These are phyloP conservation scores for Arrhopalites spinosus DNA, from an alignment of 2,888 invertebrate genomes.

Conservation along the genomic window DNA sequence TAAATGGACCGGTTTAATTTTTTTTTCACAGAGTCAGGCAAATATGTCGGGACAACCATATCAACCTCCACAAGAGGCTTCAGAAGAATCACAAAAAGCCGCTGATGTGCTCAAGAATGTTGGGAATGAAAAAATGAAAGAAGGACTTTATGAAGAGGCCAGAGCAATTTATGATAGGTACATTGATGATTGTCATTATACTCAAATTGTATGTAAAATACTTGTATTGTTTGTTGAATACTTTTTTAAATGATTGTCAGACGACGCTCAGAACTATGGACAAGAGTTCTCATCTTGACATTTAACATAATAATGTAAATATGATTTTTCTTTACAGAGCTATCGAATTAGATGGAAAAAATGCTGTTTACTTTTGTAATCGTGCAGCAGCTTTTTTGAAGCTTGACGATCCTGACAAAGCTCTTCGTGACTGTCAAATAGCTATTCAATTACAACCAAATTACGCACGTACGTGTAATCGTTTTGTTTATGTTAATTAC, in stretches of 20 bases:
- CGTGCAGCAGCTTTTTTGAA: constrained; percentile 95
- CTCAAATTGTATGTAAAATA: no score
- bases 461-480: constrained; percentile 94
- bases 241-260: no score
- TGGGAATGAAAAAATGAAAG: constrained; percentile 88
- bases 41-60: constrained; percentile 55
- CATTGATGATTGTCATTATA: no score
- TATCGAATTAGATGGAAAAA: constrained; percentile 81
- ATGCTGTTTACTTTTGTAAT: constrained; percentile 96
- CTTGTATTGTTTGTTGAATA: no score
- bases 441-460: constrained; percentile 86
- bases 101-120: constrained; percentile 87
- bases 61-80: constrained; percentile 50
- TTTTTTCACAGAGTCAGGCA: not conserved
- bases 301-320: not conserved
- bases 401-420: constrained; percentile 78
- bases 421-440: constrained; percentile 87
- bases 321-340: constrained; percentile 67
- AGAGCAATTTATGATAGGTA: constrained; percentile 77
- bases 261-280: no score
- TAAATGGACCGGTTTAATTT: no score
- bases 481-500: no score
- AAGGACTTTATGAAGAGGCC: constrained; percentile 78
- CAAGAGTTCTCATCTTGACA: not conserved
- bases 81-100: constrained; percentile 63